Base-by-base conservation (phyloP, 2,797 vertebrate species). In the Parauchenoglanis ngamensis region DNA sequence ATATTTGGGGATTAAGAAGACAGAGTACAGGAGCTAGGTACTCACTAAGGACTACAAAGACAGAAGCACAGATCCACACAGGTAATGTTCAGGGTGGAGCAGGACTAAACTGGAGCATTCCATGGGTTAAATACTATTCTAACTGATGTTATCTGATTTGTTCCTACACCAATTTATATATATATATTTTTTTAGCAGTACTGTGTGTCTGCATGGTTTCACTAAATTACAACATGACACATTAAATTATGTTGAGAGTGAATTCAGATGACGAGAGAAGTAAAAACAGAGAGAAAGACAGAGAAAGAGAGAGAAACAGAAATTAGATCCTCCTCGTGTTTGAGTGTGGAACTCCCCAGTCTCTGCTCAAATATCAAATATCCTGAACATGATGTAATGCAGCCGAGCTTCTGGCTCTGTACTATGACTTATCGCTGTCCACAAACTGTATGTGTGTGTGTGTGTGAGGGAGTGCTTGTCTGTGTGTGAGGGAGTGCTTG, bases 361-460 rank as follows among this genome's bases (percentile, higher is more conserved):
- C 46, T 49, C 82, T 93, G 93, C 61, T 87, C 84, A 76, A 84
- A 91, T 91, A 65, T 87, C 87, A 87, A 23, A 72, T 77, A 77
- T 77, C 75, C 13, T 77, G 7, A 87, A 84, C 40, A 70, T 88
- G 89, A 90, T 63, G 87, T 86, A 89, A 90, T 87, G 87, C 70
- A 65, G 54, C 56, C 21, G 63, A 65, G 80, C 57, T 76, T 63
- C 72, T 82, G 77, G 59, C 67, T 19, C n/a, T 76, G 44, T 13
- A 52, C 76, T 52, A 11, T 52, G 46, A 75, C 49, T 75, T 75
- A 49, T 75, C 44, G 0, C 72, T 77, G 75, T 77, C 75, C 75
- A 77, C 49, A 54, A 77, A 10, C 25, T 2, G 1, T 76, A 1
- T 40, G 40, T 40, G 40, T 40, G 40, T 40, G 40, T 40, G 40